Evolutionary conservation across 2,888 invertebrate genomes (phyloP).

Genomic region (Caenorhabditis sp.): DNA sequence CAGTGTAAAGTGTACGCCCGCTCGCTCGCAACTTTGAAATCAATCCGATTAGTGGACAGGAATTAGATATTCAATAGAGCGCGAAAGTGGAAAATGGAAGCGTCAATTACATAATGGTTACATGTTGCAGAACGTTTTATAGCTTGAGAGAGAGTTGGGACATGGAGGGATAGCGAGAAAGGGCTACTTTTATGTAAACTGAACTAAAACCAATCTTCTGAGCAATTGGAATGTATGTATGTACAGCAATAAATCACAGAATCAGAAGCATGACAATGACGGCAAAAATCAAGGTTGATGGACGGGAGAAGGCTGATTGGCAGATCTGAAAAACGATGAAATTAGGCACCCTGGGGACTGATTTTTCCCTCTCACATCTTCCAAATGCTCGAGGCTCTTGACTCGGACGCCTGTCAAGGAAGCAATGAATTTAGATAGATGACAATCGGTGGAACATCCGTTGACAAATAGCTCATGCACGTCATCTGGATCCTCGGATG

Average conservation of each 20-base stretch:
- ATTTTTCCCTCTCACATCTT: conserved; percentile 35
- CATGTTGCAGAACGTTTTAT: conserved; percentile 33
- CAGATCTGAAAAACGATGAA: conserved; percentile 30
- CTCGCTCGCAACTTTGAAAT: conserved; percentile 22
- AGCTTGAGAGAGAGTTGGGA: background rate
- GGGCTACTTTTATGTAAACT: conserved; percentile 2
- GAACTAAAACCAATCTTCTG: conserved; percentile 31
- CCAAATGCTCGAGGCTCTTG: conserved; percentile 40
- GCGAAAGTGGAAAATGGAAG: conserved; percentile 46
- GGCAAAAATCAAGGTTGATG: conserved; percentile 38
- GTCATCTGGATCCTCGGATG: conserved; percentile 51
- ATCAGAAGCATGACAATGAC: conserved; percentile 32
- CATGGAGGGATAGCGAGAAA: background rate
- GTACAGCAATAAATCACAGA: conserved; percentile 52
- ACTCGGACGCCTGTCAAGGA: conserved; percentile 45
- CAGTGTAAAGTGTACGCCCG: conserved; percentile 38
- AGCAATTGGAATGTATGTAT: conserved; percentile 49
- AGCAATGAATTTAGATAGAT: conserved; percentile 39
- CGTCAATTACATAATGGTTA: conserved; percentile 46
- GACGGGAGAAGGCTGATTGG: conserved; percentile 40
- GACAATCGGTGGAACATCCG: conserved; percentile 50
- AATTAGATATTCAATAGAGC: conserved; percentile 52
- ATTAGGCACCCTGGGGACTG: background rate
- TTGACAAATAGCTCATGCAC: conserved; percentile 49
- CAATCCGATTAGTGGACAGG: conserved; percentile 47